Conservation (phyloP, 1,140 invertebrate genomes). For the Neodiprion fabricii region DNA sequence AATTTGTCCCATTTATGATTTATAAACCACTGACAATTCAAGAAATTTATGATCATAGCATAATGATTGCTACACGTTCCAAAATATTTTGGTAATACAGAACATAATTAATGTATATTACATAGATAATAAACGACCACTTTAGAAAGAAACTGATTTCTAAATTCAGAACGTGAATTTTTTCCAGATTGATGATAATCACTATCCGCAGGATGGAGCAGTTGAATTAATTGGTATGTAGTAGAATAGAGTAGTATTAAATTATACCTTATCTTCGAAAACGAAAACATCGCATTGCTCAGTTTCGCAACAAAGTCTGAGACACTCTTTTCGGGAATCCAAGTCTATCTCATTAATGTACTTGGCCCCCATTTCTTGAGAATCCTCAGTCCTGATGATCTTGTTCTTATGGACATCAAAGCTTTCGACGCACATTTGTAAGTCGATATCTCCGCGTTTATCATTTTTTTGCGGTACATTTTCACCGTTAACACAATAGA, state of each 20-base stretch:
- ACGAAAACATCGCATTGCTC: constrained; percentile 89
- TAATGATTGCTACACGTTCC: no score
- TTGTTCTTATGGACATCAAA: constrained; percentile 88
- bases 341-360: constrained; percentile 87
- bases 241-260: no score
- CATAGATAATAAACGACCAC: no score
- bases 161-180: no score
- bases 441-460: constrained; percentile 34
- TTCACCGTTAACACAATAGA: constrained; percentile 38
- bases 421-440: constrained; percentile 65
- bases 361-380: constrained; percentile 83
- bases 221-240: no score
- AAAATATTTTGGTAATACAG: no score
- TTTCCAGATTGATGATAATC: no score
- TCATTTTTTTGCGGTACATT: constrained; percentile 34
- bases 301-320: constrained; percentile 86
- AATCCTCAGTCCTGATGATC: constrained; percentile 91
- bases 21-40: constrained; percentile 19
- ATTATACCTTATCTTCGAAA: constrained; percentile 85
- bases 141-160: no score
- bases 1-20: constrained; percentile 8
- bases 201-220: no score
- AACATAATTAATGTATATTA: no score
- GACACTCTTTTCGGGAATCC: constrained; percentile 79
- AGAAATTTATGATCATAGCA: neutral